These are phyloP conservation scores for Dicycla oo DNA, from an alignment of 2,888 invertebrate genomes.

Conservation along the genomic window DNA sequence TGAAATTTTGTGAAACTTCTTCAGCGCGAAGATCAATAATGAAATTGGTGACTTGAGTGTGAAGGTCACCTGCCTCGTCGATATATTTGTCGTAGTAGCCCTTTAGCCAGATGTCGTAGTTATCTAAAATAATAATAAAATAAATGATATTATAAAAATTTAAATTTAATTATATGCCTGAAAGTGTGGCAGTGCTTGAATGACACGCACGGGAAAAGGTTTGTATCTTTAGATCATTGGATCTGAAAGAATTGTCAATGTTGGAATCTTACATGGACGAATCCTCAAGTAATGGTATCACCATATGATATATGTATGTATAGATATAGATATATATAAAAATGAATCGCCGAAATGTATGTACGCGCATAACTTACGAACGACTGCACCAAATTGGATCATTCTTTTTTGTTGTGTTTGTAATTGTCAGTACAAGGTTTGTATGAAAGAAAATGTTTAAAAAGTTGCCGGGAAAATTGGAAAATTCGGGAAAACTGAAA, in stretches of 20 bases:
- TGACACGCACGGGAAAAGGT: neutral
- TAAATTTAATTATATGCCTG: neutral
- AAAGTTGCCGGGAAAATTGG: too few species aligned
- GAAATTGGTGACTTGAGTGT: slow-evolving; percentile 28
- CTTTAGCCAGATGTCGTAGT: slow-evolving; percentile 23
- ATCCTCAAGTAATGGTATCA: neutral
- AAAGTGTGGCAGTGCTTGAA: neutral
- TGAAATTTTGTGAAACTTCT: slow-evolving; percentile 6
- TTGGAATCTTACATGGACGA: neutral
- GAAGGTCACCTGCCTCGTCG: slow-evolving; percentile 25
- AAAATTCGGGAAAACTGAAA: too few species aligned
- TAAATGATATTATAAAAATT: neutral
- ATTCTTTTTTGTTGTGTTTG: too few species aligned
- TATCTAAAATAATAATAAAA: slow-evolving; percentile 13
- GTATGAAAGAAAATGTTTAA: too few species aligned
- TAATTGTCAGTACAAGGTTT: too few species aligned
- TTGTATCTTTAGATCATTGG: neutral
- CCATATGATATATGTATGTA: too few species aligned
- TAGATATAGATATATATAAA: too few species aligned
- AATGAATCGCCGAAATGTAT: too few species aligned
- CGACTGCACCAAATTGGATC: too few species aligned
- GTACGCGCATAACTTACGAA: too few species aligned
- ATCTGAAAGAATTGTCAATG: too few species aligned
- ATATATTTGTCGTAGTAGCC: slow-evolving; percentile 25
- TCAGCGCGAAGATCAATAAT: slow-evolving; percentile 14